A percentile compares a stretch with the other conserved stretches of the same genome.
Evolutionary conservation across 2,797 vertebrate genomes (phyloP).

Genomic region (Orientallactaga sibirica): DNA sequence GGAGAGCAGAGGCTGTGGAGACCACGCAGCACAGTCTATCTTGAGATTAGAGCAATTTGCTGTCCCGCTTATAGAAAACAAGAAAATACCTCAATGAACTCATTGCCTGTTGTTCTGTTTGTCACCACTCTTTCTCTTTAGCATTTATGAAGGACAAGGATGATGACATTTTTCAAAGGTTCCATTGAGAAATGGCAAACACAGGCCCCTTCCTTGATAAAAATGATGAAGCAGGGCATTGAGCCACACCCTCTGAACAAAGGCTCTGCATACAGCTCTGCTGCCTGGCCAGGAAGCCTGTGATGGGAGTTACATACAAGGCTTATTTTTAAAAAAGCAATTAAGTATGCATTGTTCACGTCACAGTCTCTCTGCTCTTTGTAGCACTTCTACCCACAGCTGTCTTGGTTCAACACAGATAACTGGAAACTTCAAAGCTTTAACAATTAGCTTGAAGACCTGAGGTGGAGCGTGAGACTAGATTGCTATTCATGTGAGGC

Average conservation of each 20-base stretch:
- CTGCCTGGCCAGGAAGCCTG: rapidly evolving
- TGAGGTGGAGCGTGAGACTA: neutral
- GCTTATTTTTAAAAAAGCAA: constrained; percentile 15
- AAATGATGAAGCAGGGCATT: neutral
- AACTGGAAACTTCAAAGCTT: neutral
- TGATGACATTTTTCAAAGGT: neutral
- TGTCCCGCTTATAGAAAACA: rapidly evolving
- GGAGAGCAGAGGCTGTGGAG: neutral
- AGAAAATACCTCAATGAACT: neutral
- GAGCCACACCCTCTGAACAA: no score
- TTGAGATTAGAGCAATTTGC: neutral
- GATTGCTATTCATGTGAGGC: neutral
- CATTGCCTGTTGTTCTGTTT: rapidly evolving
- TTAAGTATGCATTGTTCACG: constrained; percentile 53
- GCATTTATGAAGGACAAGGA: neutral
- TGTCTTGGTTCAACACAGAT: neutral
- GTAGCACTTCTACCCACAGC: constrained; percentile 61
- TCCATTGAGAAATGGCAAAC: neutral
- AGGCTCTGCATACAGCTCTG: neutral
- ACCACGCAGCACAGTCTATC: neutral
- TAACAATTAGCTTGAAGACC: neutral
- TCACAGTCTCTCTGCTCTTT: neutral
- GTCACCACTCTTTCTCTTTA: neutral
- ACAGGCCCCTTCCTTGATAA: neutral
- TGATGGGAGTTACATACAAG: neutral